Evolutionary conservation across 2,888 invertebrate species (phyloP).

Genomic region (Julus scandinavius): DNA sequence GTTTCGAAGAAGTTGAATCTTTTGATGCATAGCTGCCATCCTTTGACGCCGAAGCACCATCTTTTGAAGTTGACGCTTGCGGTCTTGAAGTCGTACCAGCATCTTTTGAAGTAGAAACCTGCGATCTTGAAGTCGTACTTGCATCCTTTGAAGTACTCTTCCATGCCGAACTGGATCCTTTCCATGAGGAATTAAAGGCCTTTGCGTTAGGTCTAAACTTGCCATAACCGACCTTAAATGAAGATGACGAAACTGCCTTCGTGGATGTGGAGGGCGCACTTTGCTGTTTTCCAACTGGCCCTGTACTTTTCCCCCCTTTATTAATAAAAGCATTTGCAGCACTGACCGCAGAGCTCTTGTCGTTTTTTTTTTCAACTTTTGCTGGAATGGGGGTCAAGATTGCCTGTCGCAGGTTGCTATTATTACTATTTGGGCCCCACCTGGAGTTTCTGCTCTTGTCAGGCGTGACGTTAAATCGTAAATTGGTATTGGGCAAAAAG

Average conservation of each 20-base stretch:
- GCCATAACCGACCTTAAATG: not conserved
- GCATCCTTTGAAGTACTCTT: not conserved
- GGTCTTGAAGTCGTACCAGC: not conserved
- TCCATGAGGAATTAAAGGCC: not conserved
- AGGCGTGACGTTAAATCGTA: not conserved
- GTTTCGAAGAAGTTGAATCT: not conserved
- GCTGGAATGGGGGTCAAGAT: not conserved
- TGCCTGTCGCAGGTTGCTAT: not conserved
- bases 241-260: not conserved
- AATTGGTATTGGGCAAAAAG: not conserved
- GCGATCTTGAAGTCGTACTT: not conserved
- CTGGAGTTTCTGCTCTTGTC: not conserved
- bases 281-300: not conserved
- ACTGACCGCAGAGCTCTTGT: not conserved
- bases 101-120: not conserved
- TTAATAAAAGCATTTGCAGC: not conserved
- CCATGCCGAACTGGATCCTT: not conserved
- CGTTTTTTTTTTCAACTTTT: not conserved
- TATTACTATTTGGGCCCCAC: not conserved
- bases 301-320: not conserved
- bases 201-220: not conserved
- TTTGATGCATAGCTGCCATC: not conserved
- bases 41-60: not conserved
- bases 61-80: not conserved
- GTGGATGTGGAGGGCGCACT: not conserved